phyloP scores from a whole-genome alignment of 2,113 vertebrate species.

The Leucopsar rothschildi region DNA sequence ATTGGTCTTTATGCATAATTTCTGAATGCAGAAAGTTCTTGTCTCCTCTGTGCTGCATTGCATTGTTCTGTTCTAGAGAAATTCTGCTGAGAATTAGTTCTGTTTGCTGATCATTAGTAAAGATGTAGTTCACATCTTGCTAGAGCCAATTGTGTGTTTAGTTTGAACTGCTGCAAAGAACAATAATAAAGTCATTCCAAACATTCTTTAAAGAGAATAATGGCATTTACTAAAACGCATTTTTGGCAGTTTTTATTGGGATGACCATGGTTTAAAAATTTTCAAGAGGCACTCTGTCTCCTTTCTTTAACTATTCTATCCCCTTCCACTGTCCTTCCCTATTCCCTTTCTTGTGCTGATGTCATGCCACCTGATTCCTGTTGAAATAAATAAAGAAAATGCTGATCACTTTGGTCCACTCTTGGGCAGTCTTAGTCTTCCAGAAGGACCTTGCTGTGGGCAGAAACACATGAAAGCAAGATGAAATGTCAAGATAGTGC shows the following conservation, averaged over 20 bases:
- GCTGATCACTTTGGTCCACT: accelerated
- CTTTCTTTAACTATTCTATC: background rate
- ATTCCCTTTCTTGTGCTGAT: background rate
- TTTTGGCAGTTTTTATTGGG: background rate
- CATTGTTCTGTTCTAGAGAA: background rate
- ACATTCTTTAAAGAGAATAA: background rate
- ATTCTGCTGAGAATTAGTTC: background rate
- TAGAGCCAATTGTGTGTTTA: background rate
- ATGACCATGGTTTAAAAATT: background rate
- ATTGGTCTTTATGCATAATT: background rate
- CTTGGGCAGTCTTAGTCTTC: background rate
- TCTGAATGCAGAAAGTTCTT: background rate
- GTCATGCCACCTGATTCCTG: background rate
- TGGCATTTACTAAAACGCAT: background rate
- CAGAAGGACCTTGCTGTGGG: background rate
- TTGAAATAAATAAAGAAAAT: background rate
- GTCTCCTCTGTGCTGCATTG: background rate
- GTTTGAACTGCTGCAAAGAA: background rate
- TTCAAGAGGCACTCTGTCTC: background rate
- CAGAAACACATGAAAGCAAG: background rate
- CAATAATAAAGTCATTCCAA: background rate
- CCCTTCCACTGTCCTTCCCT: background rate
- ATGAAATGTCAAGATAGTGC: background rate
- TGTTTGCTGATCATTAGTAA: background rate
- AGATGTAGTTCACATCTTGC: background rate